A percentile compares a stretch with the other conserved stretches of the same genome.
phyloP scores from a whole-genome alignment of 2,888 invertebrate species.

The Aelia acuminata region DNA sequence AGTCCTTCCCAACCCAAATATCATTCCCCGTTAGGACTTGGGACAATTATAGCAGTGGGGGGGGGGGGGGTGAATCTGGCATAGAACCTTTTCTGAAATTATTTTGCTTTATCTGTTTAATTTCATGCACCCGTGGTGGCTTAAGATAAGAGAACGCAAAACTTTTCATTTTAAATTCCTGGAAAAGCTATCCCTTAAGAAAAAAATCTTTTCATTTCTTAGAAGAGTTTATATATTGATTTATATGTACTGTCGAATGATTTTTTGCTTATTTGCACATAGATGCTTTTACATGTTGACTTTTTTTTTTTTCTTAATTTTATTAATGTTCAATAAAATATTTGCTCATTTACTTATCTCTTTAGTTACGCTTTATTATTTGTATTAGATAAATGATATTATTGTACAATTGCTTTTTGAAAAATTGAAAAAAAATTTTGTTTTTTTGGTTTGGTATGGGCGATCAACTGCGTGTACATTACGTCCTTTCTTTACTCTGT shows the following conservation, averaged over 20 bases:
- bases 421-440: too few species aligned
- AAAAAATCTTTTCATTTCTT: background rate
- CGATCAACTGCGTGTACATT: too few species aligned
- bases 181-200: background rate
- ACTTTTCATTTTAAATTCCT: constrained; percentile 16
- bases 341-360: too few species aligned
- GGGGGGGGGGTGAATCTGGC: background rate
- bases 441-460: too few species aligned
- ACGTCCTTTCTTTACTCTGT: too few species aligned
- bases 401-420: too few species aligned
- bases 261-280: background rate
- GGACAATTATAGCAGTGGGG: background rate
- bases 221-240: background rate
- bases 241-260: background rate
- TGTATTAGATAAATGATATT: too few species aligned
- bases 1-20: background rate
- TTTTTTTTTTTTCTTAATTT: too few species aligned
- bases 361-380: too few species aligned
- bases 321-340: too few species aligned
- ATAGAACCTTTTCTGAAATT: constrained; percentile 15
- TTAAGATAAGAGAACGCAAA: constrained; percentile 7
- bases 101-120: constrained; percentile 34
- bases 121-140: constrained; percentile 18
- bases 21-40: constrained; percentile 31
- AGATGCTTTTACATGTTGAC: too few species aligned